Base-by-base conservation (phyloP, 1,140 invertebrate species). In the Ganaspis sp. region DNA sequence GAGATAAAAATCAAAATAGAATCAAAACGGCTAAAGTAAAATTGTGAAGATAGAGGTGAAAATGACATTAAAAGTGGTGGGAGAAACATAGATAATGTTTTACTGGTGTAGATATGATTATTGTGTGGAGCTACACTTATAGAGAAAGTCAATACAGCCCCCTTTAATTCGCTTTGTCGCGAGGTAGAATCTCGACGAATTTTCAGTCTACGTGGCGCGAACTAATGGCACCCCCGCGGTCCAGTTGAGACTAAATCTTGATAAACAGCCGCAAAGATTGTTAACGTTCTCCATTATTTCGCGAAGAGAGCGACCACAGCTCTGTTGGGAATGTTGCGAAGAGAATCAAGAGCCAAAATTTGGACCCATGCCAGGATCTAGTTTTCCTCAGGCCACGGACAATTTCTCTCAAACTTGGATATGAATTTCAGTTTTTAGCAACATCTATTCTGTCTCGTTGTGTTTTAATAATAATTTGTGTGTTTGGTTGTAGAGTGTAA, bases 231-330 rank as follows among this genome's bases (percentile, higher is more conserved):
- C 74, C 11, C 15, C 19, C 21, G 75, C 34, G 72, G 42, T 79
- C 23, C 58, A 64, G 58, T 64, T 64, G 23, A 64, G 58, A 64
- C 58, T 79, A 81, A 81, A 81, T 79, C 80, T 76, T 81, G 80
- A 81, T 81, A 81, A 81, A 81, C 77, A 81, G 77, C 77, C 54
- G 74, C 42, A 70, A 81, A 79, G 80, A 81, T 81, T 76, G 80
- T 79, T 79, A 81, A 79, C 77, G 77, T 40, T 58, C 70, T 8
- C 80, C 80, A 76, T 81, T 81, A 81, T 79, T 81, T 79, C 72
- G 69, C 69, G 42, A 54, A 77, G 69, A 74, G 72, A 69, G 45
- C 29, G 38, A 53, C 53, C 75, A 64, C 76, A 29, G 75, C 74
- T 79, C 70, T 76, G 34, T n/a, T 40, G 37, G 45, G 73, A 58